phyloP scores from a whole-genome alignment of 1,140 invertebrate species.

The Paraescarpia echinospica region DNA sequence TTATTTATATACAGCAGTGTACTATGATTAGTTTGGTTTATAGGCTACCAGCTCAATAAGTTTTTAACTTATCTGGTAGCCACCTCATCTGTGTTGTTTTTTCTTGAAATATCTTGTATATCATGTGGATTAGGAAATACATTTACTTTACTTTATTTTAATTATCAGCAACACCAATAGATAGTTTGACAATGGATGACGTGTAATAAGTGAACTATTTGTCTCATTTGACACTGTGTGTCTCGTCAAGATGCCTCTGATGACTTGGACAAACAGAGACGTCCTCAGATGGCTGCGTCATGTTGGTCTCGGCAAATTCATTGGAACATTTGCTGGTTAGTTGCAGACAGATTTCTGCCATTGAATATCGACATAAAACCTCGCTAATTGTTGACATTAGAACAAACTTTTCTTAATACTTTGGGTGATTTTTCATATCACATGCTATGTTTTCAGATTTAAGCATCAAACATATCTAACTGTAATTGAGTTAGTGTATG shows the following conservation, averaged over 20 bases:
- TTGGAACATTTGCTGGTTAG: not conserved
- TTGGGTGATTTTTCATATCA: not conserved
- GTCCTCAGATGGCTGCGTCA: not conserved
- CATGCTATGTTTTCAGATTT: not conserved
- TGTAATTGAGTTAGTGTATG: too few relatives aligned
- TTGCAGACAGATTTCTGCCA: not conserved
- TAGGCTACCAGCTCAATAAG: too few relatives aligned
- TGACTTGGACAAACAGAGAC: not conserved
- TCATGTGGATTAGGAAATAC: too few relatives aligned
- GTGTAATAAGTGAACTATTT: not conserved
- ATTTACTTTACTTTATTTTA: too few relatives aligned
- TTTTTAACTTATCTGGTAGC: too few relatives aligned
- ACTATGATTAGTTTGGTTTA: too few relatives aligned
- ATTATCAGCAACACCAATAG: too few relatives aligned
- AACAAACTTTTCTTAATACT: not conserved
- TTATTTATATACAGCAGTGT: too few relatives aligned
- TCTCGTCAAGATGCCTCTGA: not conserved
- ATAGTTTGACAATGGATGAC: not conserved
- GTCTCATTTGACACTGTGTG: not conserved
- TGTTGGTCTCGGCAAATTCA: conserved; percentile 1
- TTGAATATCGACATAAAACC: too few relatives aligned
- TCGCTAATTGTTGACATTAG: not conserved
- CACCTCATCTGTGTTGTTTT: too few relatives aligned
- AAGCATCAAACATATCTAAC: not conserved
- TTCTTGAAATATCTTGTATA: too few relatives aligned